phyloP scores from a whole-genome alignment of 1,140 invertebrate genomes.

The Physella acuta region DNA sequence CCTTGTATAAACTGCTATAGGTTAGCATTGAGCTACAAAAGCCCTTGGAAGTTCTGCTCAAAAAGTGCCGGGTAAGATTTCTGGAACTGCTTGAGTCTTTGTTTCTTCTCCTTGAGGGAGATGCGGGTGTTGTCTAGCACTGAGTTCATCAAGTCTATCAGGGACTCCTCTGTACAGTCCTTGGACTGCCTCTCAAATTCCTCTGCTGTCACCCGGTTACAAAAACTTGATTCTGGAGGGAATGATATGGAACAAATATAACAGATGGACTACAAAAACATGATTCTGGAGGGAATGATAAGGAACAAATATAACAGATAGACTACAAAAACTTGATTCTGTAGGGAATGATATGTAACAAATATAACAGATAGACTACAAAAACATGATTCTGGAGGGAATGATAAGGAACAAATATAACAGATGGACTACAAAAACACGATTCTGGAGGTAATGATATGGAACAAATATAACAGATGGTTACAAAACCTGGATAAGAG shows the following conservation, averaged over 20 bases:
- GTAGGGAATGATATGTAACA: neutral
- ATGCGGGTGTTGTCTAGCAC: constrained; percentile 58
- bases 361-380: no score
- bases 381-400: no score
- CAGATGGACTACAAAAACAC: constrained; percentile 39
- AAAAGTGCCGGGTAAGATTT: constrained; percentile 52
- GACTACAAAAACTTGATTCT: constrained; percentile 42
- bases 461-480: neutral
- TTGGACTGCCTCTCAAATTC: constrained; percentile 57
- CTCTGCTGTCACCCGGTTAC: constrained; percentile 45
- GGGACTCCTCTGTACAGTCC: constrained; percentile 51
- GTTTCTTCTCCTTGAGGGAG: constrained; percentile 59
- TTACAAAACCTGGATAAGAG: no score
- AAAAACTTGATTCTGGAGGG: constrained; percentile 39
- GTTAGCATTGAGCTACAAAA: constrained; percentile 39
- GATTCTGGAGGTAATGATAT: constrained; percentile 29
- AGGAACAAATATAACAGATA: no score
- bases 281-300: no score
- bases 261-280: no score
- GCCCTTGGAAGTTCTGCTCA: constrained; percentile 46
- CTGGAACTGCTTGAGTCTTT: constrained; percentile 57
- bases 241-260: neutral
- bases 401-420: no score
- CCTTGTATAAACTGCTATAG: no score
- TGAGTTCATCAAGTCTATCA: constrained; percentile 56